A percentile compares a stretch with the other conserved stretches of the same genome.
Conservation (phyloP, 2,888 invertebrate species). For the Pemphredon lugubris region DNA sequence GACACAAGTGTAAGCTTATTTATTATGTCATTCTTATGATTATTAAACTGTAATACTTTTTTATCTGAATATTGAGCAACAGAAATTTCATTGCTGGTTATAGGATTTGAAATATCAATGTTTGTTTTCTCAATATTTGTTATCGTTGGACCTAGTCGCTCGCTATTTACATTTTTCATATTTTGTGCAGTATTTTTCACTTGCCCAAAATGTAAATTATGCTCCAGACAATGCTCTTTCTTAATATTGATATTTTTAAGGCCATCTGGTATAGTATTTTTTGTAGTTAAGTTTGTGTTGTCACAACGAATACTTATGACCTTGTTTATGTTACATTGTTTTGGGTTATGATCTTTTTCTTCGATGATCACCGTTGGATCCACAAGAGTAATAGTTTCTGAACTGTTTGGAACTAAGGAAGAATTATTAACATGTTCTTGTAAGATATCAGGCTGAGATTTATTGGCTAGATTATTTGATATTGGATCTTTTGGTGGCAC, state of each 20-base stretch:
- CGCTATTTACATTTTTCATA: background rate
- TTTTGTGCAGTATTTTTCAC: constrained; percentile 1
- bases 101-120: constrained; percentile 27
- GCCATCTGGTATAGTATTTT: too few relatives aligned
- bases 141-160: constrained; percentile 26
- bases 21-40: background rate
- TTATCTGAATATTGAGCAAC: background rate
- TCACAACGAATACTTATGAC: too few relatives aligned
- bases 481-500: constrained; percentile 9
- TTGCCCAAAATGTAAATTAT: background rate
- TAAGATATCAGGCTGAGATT: too few relatives aligned
- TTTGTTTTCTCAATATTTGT: constrained; percentile 36
- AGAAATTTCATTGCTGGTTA: background rate
- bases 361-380: too few relatives aligned
- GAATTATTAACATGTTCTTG: too few relatives aligned
- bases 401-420: too few relatives aligned
- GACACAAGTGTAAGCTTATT: background rate
- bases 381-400: too few relatives aligned
- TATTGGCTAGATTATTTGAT: constrained; percentile 14
- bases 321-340: too few relatives aligned
- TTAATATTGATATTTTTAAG: background rate
- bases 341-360: too few relatives aligned
- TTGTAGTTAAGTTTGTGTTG: too few relatives aligned
- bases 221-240: background rate
- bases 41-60: constrained; percentile 3